Base-by-base conservation (phyloP, 2,797 vertebrate genomes). In the Tokudaia tokunoshimensis region DNA sequence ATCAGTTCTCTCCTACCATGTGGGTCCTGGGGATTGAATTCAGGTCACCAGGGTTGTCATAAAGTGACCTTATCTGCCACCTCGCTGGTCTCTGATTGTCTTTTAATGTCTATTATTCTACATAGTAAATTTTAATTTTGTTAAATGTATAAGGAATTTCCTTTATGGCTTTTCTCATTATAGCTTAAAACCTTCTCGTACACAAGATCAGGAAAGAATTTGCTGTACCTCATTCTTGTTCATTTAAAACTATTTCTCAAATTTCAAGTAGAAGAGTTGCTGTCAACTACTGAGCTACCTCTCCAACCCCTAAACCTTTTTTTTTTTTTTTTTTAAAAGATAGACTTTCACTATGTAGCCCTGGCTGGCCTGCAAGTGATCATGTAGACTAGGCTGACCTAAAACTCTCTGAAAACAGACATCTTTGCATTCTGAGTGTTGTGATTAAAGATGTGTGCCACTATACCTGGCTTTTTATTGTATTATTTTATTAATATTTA, bases 101-200 rank as follows among this genome's bases (percentile, higher is more conserved):
- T n/a, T 63, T 34, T 70, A 17, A 70, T 17, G 15, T 67, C 41
- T 31, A 15, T 65, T 67, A 14, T 67, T 67, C 63, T 70, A 15
- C 67, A 70, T 19, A n/a, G 50, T 92, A 72, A 83, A 81, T 81
- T 91, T 70, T 86, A 57, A 34, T 91, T 86, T 74, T 91, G 13
- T 50, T 89, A 70, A 83, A 84, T 61, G 59, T 87, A 11, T 44
- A 47, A 72, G 26, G 26, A 78, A 88, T 88, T 70, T 84, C 17
- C 34, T 89, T 83, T 63, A 57, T 78, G 61, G 17, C 50, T 85
- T 75, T 92, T 13, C 24, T 82, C 10, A 34, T 70, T 75, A 50
- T 65, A 55, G 6, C 17, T 74, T 61, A 84, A 84, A 20, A 24
- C 7, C 47, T 84, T 91, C 92, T 89, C 10, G 88, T 24, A 37